Base-by-base conservation (phyloP, 2,888 invertebrate genomes). In the Erannis defoliaria region DNA sequence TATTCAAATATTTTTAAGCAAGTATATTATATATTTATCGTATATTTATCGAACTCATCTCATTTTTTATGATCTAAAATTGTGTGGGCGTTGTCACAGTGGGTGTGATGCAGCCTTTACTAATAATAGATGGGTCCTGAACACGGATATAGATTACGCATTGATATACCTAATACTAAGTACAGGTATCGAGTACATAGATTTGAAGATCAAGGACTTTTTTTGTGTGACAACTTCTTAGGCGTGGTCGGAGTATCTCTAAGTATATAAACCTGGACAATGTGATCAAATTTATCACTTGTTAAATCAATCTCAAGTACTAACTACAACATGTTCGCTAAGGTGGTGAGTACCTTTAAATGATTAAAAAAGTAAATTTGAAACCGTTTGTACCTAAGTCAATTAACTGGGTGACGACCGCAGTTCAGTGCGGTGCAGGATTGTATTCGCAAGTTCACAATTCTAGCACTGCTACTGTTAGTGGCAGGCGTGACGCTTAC, bases 141-240 rank as follows among this genome's bases (percentile, higher is more conserved):
- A 61, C 61, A 40, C 55, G 61, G 61, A 61, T 61, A 46, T 65
- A 64, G 70, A 72, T 82, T 77, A 77, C 67, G 59, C 67, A 66
- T 58, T 62, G 66, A 79, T 78, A 78, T 73, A 76, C 74, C 35
- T 35, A 26, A 77, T 73, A 70, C 66, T 64, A 58, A 64, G 63
- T 64, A 67, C 64, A 72, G 74, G 77, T 77, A 80, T 82, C 82
- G 72, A 80, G 80, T 80, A 81, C 80, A 76, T 81, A 81, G 78
- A 80, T 70, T 78, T 82, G 89, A 91, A 91, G 90, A 91, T 91
- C 90, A 92, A 92, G 92, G 92, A 86, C 90, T 72, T 77, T 88
- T 90, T 90, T 91, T 90, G 82, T 76, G 63, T 75, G 68, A 80
- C 77, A 75, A 74, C 81, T 76, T 69, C 65, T 75, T 66, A 80